These are phyloP conservation scores for Euleptes europaea DNA, from an alignment of 2,113 vertebrate species.

Conservation along the genomic window DNA sequence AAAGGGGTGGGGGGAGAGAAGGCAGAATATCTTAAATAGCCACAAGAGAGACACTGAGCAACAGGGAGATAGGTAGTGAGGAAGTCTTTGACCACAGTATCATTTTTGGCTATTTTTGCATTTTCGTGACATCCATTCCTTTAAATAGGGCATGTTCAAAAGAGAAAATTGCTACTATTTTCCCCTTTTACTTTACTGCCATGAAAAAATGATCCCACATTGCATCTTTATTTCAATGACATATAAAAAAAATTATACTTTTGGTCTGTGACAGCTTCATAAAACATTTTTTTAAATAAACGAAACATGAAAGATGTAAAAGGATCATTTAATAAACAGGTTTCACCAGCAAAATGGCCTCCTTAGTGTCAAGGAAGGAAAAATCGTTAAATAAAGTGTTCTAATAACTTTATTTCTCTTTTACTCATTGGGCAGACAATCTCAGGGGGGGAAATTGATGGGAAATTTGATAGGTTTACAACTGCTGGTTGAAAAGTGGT, in stretches of 20 bases:
- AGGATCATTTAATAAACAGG: background rate
- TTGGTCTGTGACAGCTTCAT: conserved; percentile 71
- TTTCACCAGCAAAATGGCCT: conserved; percentile 39
- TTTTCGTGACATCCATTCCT: conserved; percentile 78
- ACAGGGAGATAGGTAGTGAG: conserved; percentile 54
- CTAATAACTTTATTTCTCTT: conserved; percentile 26
- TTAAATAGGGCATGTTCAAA: conserved; percentile 80
- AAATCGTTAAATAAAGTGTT: background rate
- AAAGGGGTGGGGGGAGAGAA: conserved; percentile 28
- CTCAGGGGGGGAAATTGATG: background rate
- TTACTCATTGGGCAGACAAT: background rate
- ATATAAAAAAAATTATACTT: conserved; percentile 66
- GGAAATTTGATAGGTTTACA: no score
- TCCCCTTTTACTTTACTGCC: conserved; percentile 80
- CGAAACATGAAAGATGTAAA: conserved; percentile 42
- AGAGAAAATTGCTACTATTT: conserved; percentile 86
- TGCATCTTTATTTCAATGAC: conserved; percentile 80
- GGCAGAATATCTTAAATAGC: conserved; percentile 58
- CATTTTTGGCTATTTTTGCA: conserved; percentile 69
- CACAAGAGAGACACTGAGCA: conserved; percentile 25
- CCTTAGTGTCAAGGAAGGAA: conserved; percentile 25
- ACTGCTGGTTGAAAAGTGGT: background rate
- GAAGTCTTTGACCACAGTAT: conserved; percentile 70
- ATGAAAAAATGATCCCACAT: conserved; percentile 84
- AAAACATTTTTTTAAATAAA: conserved; percentile 61